Percentiles rank a stretch among this genome's conserved stretches.
Evolutionary conservation across 2,113 vertebrate species (phyloP).

Genomic region (Scytalopus superciliaris): DNA sequence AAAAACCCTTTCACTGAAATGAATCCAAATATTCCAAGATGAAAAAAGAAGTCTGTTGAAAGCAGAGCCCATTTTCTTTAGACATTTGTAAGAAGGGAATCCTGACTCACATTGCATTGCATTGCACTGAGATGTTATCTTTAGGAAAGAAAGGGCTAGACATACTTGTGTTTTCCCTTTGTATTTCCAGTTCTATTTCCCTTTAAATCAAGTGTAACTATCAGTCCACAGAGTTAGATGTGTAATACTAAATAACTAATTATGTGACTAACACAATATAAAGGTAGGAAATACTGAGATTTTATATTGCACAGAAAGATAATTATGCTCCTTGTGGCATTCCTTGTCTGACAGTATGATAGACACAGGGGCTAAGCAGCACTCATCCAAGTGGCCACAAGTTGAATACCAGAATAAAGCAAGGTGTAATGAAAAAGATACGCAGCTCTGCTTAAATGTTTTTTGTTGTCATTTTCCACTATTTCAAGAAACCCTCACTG

Average conservation of each 20-base stretch:
- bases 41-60: rapidly evolving
- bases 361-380: neutral
- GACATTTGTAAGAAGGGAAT: neutral
- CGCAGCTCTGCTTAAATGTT: neutral
- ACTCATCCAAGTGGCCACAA: neutral
- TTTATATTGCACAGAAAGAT: neutral
- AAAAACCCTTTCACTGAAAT: neutral
- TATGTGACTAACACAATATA: neutral
- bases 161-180: neutral
- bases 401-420: neutral
- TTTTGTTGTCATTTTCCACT: neutral
- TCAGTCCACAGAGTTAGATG: neutral
- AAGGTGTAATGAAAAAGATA: neutral
- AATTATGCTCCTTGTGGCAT: neutral
- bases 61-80: neutral
- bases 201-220: neutral
- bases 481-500: neutral
- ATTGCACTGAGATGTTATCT: neutral
- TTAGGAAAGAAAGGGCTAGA: neutral
- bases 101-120: neutral
- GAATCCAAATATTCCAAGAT: neutral
- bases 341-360: neutral
- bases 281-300: neutral
- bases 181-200: neutral
- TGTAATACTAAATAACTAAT: neutral